Evolutionary conservation across 2,797 vertebrate species (phyloP), one percentile per base, ranked within the genome.

Genomic region (Macropus fuliginosus): DNA sequence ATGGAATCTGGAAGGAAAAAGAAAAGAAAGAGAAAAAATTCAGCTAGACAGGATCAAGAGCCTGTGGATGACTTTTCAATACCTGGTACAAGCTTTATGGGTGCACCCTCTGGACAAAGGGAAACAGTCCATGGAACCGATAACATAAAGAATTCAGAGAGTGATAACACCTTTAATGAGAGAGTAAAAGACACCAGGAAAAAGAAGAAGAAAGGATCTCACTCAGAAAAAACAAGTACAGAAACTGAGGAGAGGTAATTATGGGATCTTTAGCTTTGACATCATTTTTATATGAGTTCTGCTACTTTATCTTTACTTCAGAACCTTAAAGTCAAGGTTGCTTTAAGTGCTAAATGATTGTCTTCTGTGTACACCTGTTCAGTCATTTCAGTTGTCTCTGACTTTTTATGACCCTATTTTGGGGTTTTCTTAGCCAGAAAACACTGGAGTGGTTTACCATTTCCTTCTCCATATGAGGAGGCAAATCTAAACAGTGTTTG

Each of bases 171-270:
- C 27, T 24, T 27, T 87, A 11, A 50, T 50, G 10, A 50, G 24
- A 87, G 21, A 87, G 21, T 27, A 24, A 46, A 46, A 87, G 74
- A 87, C 24, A 50, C 24, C 24, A 93, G 27, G 0, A 94, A 0
- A 3, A 55, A 57, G 56, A 91, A 92, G 95, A 62, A n/a, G 5
- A 52, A 31, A 54, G 94, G 21, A 55, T 74, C 91, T 12, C 4
- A 10, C 50, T 28, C 2, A 0, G 56, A n/a, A 11, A 24, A 34
- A 56, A 18, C 52, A 11, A 62, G 0, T 5, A 1, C 55, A 11
- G 62, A n/a, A 21, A 95, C 62, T 55, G 81, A 0, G 0, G 74
- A 59, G 8, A 97, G 98, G 98, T 98, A 96, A 97, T 0, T 3
- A 29, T 91, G 54, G 52, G 18, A 29, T 4, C 4, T 28, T 0